Conservation (phyloP, 2,797 vertebrate genomes). For the Anomalospiza imberbis region DNA sequence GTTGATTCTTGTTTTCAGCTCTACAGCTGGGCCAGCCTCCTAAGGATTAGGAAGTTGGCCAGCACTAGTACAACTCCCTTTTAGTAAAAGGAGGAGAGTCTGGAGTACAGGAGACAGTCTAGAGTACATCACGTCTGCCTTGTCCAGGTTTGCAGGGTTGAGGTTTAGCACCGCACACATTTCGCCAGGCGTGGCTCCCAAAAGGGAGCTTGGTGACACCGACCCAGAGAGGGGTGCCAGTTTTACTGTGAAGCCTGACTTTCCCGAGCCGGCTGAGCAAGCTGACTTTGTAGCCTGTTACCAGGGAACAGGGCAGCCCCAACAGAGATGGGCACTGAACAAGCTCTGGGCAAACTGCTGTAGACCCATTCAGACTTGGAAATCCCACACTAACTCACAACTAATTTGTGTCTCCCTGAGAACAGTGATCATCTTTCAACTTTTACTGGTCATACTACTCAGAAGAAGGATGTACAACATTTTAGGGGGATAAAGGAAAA, state of each 20-base stretch:
- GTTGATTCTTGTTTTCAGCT: background rate
- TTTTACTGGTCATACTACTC: background rate
- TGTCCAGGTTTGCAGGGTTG: background rate
- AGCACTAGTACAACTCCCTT: background rate
- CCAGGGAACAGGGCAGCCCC: background rate
- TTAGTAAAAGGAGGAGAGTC: background rate
- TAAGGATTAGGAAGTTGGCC: background rate
- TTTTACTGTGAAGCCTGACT: rapidly evolving
- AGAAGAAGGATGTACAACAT: background rate
- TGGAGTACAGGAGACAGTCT: background rate
- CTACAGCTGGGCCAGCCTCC: background rate
- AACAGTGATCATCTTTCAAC: background rate
- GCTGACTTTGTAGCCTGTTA: background rate
- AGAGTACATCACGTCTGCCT: background rate
- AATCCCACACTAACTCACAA: background rate
- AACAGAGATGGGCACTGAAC: too few relatives aligned
- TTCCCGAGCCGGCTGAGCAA: background rate
- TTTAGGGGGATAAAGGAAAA: background rate
- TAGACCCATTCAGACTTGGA: background rate
- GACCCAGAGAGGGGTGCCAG: background rate
- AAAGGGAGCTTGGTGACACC: rapidly evolving
- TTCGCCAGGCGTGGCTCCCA: rapidly evolving
- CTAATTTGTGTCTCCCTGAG: background rate
- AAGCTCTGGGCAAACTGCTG: background rate
- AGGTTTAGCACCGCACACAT: background rate